Conservation (phyloP, 2,797 vertebrate genomes). For the Sebastes hubbsi region DNA sequence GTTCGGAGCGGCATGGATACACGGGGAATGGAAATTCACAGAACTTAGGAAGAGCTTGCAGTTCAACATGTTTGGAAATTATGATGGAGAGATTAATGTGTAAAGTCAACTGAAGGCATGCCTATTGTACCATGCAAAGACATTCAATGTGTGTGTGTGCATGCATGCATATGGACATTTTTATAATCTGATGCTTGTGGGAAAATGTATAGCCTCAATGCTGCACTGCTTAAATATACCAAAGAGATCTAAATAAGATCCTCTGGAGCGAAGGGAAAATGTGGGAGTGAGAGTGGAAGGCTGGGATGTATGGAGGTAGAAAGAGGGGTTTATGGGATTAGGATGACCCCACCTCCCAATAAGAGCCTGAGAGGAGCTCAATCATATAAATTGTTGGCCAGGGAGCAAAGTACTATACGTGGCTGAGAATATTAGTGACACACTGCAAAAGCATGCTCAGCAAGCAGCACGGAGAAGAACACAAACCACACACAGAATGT, state of each 20-base stretch:
- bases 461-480: not conserved
- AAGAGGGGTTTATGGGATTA: slow-evolving; percentile 37
- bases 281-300: slow-evolving; percentile 8
- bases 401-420: not conserved
- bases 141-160: not conserved
- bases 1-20: slow-evolving; percentile 48
- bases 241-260: slow-evolving; percentile 15
- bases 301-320: slow-evolving; percentile 36
- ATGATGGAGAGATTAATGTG: slow-evolving; percentile 31
- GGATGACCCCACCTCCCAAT: slow-evolving; percentile 17
- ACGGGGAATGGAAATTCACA: slow-evolving; percentile 56
- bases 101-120: slow-evolving; percentile 12
- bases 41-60: slow-evolving; percentile 37
- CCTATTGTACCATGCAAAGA: not conserved
- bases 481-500: slow-evolving; percentile 17
- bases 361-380: slow-evolving; percentile 15
- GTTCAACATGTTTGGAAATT: slow-evolving; percentile 46
- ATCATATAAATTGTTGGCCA: slow-evolving; percentile 14
- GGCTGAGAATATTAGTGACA: slow-evolving; percentile 23
- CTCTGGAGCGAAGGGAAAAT: not conserved
- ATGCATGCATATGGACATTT: not conserved
- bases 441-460: slow-evolving; percentile 6
- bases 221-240: slow-evolving; percentile 2
- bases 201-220: not conserved
- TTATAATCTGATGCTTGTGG: slow-evolving; percentile 26